Evolutionary conservation across 2,797 vertebrate genomes (phyloP).

Genomic region (Xenopus petersii): DNA sequence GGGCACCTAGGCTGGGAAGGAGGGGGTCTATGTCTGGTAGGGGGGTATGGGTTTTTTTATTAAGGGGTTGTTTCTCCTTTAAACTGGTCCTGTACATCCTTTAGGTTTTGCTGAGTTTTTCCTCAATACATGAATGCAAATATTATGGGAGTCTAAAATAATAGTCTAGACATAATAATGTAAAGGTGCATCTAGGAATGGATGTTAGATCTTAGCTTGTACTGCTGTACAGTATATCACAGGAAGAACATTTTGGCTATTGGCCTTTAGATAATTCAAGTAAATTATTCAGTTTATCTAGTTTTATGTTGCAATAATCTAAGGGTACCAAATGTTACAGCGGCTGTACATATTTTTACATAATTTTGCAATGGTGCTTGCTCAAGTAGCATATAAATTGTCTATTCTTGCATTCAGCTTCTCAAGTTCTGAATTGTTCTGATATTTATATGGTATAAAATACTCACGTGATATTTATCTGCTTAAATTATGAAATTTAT

Average conservation of each 20-base stretch:
- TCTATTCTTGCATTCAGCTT: conserved; percentile 16
- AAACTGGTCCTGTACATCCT: too few species aligned
- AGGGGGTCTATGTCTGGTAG: too few species aligned
- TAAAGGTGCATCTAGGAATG: neutral
- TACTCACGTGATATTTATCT: conserved; percentile 6
- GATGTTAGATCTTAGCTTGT: neutral
- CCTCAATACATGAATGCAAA: too few species aligned
- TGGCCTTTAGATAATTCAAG: conserved; percentile 13
- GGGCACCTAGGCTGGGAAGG: too few species aligned
- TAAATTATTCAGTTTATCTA: conserved; percentile 34
- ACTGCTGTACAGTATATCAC: neutral
- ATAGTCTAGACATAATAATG: too few species aligned
- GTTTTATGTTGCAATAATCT: conserved; percentile 32
- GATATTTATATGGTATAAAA: conserved; percentile 30
- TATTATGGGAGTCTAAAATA: too few species aligned
- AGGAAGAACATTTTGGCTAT: conserved; percentile 5
- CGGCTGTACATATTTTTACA: conserved; percentile 44
- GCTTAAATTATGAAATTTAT: conserved; percentile 20
- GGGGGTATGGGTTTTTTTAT: too few species aligned
- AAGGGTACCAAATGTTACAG: conserved; percentile 32
- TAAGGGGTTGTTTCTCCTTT: too few species aligned
- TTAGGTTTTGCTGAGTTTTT: too few species aligned
- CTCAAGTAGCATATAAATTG: conserved; percentile 45
- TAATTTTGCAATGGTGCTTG: conserved; percentile 38
- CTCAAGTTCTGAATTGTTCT: conserved; percentile 2